Evolutionary conservation across 1,140 invertebrate species (phyloP).

Genomic region (Physella acuta): DNA sequence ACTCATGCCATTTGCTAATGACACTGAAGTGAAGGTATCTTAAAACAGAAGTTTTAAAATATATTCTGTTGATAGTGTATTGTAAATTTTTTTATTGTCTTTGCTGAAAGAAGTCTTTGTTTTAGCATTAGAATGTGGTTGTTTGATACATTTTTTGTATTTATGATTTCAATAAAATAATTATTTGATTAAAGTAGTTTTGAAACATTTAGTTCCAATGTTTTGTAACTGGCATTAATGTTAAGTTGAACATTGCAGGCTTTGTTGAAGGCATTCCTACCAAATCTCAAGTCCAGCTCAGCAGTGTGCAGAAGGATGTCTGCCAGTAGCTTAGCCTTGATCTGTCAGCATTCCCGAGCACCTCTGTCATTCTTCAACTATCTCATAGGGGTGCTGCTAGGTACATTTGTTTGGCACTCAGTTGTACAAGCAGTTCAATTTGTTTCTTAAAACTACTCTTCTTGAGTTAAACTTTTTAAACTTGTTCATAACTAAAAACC

Average conservation of each 20-base stretch:
- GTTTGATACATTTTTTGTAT: background rate
- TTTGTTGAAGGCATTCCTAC: slow-evolving; percentile 69
- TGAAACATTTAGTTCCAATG: background rate
- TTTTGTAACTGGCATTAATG: background rate
- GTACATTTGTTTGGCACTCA: slow-evolving; percentile 49
- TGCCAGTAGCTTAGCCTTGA: slow-evolving; percentile 67
- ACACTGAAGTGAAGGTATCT: slow-evolving; percentile 73
- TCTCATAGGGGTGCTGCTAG: slow-evolving; percentile 63
- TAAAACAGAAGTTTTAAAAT: no score
- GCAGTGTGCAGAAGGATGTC: slow-evolving; percentile 68
- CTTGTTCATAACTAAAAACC: no score
- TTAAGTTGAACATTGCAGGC: slow-evolving; percentile 61
- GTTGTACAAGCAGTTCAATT: no score
- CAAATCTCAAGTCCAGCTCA: slow-evolving; percentile 67
- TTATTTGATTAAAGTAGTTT: background rate
- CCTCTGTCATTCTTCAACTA: slow-evolving; percentile 67
- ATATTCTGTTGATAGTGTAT: no score
- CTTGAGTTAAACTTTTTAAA: no score
- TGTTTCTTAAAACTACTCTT: no score
- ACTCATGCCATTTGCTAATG: slow-evolving; percentile 73
- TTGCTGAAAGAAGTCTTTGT: no score
- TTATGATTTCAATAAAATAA: no score
- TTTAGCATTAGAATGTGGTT: no score
- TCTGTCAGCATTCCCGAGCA: slow-evolving; percentile 69
- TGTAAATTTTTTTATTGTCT: no score